Percentiles rank a stretch among this genome's conserved stretches.
phyloP scores from a whole-genome alignment of 1,140 invertebrate species.

The Lepidurus arcticus region DNA sequence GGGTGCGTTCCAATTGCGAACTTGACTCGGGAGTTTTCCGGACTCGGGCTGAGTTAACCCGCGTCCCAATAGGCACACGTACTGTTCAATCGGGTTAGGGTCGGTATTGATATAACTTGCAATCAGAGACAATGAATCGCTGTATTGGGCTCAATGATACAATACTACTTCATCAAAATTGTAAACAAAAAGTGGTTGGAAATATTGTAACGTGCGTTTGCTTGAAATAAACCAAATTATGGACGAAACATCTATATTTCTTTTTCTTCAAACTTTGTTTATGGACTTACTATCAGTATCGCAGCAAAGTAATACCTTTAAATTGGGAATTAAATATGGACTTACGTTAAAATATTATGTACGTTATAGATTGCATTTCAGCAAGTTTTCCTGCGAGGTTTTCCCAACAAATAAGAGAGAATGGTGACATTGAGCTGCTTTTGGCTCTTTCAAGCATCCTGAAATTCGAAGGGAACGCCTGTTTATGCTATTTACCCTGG shows the following conservation, averaged over 20 bases:
- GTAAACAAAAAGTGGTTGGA: not conserved
- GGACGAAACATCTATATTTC: not conserved
- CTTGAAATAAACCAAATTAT: not conserved
- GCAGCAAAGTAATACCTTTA: constrained; percentile 6
- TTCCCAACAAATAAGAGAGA: not conserved
- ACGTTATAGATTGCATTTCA: not conserved
- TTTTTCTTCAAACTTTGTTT: not conserved
- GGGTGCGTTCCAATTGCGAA: too few relatives aligned
- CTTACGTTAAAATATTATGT: too few relatives aligned
- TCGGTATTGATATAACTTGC: too few relatives aligned
- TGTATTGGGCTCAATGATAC: not conserved
- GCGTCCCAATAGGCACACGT: too few relatives aligned
- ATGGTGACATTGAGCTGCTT: not conserved
- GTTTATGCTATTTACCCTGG: too few relatives aligned
- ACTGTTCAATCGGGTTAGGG: too few relatives aligned
- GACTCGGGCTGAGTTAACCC: too few relatives aligned
- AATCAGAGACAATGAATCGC: too few relatives aligned
- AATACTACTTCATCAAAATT: not conserved
- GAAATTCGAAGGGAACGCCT: too few relatives aligned
- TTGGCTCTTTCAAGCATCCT: too few relatives aligned
- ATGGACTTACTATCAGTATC: not conserved
- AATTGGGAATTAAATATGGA: not conserved
- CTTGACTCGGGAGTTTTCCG: too few relatives aligned
- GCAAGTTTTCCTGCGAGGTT: not conserved
- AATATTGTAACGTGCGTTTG: not conserved